Conservation (phyloP, 2,797 vertebrate genomes). For the Garrulus glandarius region DNA sequence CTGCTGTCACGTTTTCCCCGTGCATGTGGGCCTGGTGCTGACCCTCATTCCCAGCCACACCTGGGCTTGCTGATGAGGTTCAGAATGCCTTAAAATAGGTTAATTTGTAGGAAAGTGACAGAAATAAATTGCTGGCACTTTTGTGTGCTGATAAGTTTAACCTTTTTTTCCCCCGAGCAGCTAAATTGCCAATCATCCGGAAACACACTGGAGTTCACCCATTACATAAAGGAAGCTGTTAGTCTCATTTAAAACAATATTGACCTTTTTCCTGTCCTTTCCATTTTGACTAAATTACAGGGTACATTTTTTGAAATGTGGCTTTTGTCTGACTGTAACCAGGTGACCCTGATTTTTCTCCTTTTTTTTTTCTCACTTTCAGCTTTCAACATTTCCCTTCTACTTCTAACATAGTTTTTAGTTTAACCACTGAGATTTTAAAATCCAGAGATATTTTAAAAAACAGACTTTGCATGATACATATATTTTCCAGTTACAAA, state of each 20-base stretch:
- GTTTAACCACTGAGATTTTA: not conserved
- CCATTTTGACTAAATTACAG: conserved; percentile 45
- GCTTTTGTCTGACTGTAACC: conserved; percentile 21
- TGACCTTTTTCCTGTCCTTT: conserved; percentile 60
- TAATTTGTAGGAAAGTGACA: conserved; percentile 52
- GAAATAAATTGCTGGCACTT: conserved; percentile 44
- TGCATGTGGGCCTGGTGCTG: not conserved
- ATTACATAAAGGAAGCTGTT: conserved; percentile 57
- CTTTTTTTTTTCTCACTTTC: not conserved
- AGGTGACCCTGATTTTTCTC: conserved; percentile 18
- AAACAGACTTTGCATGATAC: not conserved
- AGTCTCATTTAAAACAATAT: conserved; percentile 60
- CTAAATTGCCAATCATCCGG: conserved; percentile 57
- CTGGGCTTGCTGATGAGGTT: conserved; percentile 32
- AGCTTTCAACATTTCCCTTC: conserved; percentile 12
- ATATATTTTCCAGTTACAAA: not conserved
- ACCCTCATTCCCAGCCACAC: conserved; percentile 10
- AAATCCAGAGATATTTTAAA: not conserved
- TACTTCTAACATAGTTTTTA: not conserved
- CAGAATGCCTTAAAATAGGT: conserved; percentile 41
- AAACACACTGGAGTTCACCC: conserved; percentile 40
- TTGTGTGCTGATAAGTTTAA: conserved; percentile 51
- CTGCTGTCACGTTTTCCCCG: not conserved
- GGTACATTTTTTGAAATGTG: conserved; percentile 24
- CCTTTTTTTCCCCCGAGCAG: not conserved